phyloP scores from a whole-genome alignment of 2,797 vertebrate genomes.

The Carapus acus region DNA sequence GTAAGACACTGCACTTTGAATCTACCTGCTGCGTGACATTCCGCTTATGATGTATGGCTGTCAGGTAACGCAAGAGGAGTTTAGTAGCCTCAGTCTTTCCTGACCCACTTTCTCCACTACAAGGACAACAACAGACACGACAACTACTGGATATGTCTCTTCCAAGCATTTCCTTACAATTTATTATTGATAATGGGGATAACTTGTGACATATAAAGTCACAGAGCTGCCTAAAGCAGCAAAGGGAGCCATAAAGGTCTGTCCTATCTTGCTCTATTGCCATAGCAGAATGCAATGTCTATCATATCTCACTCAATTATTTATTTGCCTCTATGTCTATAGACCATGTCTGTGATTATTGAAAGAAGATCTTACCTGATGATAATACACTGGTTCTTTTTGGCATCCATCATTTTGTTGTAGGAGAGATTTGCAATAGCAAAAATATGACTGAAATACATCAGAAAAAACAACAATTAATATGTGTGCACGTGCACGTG shows the following conservation, averaged over 20 bases:
- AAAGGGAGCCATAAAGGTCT: too few relatives aligned
- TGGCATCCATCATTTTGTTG: constrained; percentile 95
- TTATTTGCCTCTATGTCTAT: too few relatives aligned
- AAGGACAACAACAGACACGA: constrained; percentile 17
- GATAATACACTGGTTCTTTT: constrained; percentile 95
- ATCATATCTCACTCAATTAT: too few relatives aligned
- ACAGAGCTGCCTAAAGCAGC: too few relatives aligned
- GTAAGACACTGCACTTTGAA: too few relatives aligned
- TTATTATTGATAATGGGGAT: not conserved
- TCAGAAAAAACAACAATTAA: constrained; percentile 20
- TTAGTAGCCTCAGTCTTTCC: constrained; percentile 97
- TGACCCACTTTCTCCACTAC: constrained; percentile 91
- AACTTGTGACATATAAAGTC: not conserved
- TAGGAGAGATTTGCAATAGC: constrained; percentile 90
- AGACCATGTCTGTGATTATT: not conserved
- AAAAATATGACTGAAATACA: constrained; percentile 86
- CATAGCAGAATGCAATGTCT: too few relatives aligned
- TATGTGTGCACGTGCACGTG: constrained; percentile 4
- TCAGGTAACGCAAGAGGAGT: constrained; percentile 88
- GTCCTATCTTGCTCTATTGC: too few relatives aligned
- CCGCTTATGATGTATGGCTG: constrained; percentile 87
- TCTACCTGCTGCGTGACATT: constrained; percentile 77
- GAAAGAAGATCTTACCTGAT: constrained; percentile 80
- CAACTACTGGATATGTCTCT: too few relatives aligned
- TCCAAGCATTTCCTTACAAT: not conserved